phyloP scores from a whole-genome alignment of 1,140 invertebrate genomes.

The Pentalonia nigronervosa region DNA sequence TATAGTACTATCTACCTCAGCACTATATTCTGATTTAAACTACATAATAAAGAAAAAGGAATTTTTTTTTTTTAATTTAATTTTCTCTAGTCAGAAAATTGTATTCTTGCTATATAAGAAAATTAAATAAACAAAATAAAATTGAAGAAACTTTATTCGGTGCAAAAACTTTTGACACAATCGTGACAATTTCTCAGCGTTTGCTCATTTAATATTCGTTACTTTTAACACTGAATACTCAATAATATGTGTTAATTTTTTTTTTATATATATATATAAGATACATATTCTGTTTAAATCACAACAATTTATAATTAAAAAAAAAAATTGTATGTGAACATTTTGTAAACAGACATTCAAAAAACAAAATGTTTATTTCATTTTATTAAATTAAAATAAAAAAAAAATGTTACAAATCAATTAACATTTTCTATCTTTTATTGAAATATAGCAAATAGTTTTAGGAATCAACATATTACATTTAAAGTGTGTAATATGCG shows the following conservation, averaged over 20 bases:
- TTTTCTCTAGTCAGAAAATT: background rate
- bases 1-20: background rate
- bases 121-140: constrained; percentile 2
- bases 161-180: constrained; percentile 20
- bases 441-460: background rate
- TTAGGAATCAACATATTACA: background rate
- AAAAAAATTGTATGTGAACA: background rate
- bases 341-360: background rate
- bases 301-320: background rate
- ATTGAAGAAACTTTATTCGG: background rate
- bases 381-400: background rate
- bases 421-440: background rate
- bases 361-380: background rate
- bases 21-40: background rate
- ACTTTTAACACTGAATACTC: background rate
- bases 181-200: background rate
- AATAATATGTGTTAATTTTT: background rate
- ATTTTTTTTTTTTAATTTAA: constrained; percentile 16
- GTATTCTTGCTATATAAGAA: background rate
- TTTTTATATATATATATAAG: background rate
- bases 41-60: background rate
- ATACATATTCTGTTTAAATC: background rate
- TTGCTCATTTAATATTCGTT: background rate
- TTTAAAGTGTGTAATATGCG: background rate
- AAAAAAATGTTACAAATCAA: background rate